These are phyloP conservation scores for Notocelia uddmanniana DNA, from an alignment of 2,888 invertebrate genomes.

Conservation along the genomic window DNA sequence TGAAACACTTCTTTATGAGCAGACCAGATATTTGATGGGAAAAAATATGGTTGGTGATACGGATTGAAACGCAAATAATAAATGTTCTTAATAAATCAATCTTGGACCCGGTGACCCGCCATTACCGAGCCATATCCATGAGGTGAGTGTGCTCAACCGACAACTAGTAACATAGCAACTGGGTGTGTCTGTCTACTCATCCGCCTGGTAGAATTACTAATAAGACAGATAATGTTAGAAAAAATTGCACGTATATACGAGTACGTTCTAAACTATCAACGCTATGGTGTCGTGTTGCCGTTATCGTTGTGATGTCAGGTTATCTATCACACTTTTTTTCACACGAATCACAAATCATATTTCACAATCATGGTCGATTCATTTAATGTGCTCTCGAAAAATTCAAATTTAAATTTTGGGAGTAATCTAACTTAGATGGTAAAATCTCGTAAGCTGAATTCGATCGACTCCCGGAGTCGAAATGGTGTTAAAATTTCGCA, in stretches of 20 bases:
- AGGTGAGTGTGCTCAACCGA: background rate
- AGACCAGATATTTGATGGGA: too few relatives aligned
- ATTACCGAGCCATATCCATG: background rate
- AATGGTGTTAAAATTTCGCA: too few relatives aligned
- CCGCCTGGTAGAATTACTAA: background rate
- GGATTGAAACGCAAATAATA: too few relatives aligned
- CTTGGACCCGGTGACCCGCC: too few relatives aligned
- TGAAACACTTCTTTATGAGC: too few relatives aligned
- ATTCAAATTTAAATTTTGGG: background rate
- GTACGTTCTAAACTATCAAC: constrained; percentile 18
- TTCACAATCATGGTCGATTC: too few relatives aligned
- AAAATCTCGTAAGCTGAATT: too few relatives aligned
- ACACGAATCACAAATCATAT: too few relatives aligned
- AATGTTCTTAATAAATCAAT: too few relatives aligned
- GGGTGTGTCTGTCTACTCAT: constrained; percentile 19
- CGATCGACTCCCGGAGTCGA: too few relatives aligned
- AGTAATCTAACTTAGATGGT: too few relatives aligned
- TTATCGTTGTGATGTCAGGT: constrained; percentile 19
- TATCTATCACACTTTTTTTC: background rate
- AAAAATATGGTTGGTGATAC: too few relatives aligned
- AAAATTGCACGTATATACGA: constrained; percentile 22
- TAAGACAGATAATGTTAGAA: background rate
- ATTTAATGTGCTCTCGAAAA: background rate
- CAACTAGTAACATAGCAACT: background rate
- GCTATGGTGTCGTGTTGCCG: constrained; percentile 1